Percentiles rank a stretch among this genome's conserved stretches.
phyloP scores from a whole-genome alignment of 2,888 invertebrate species.

The Uloborus plumipes region DNA sequence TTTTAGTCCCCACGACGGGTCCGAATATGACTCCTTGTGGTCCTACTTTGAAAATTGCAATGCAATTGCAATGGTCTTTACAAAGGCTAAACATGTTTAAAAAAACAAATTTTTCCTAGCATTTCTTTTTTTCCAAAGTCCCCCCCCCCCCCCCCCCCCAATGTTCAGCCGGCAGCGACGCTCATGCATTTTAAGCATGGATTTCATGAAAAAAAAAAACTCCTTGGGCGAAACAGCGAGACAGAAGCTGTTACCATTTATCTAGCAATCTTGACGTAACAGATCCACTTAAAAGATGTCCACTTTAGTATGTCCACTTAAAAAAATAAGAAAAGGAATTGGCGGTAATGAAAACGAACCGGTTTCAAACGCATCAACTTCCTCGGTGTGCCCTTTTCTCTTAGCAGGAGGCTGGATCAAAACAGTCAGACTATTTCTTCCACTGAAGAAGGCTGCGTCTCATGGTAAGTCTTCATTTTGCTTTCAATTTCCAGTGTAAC shows the following conservation, averaged over 20 bases:
- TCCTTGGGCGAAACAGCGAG: slow-evolving; percentile 31
- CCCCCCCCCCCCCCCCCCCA: too few species aligned
- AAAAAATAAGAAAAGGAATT: slow-evolving; percentile 32
- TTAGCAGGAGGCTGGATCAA: slow-evolving; percentile 15
- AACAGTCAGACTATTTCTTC: slow-evolving; percentile 26
- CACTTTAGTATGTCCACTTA: neutral
- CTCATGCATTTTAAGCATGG: too few species aligned
- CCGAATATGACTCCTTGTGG: too few species aligned
- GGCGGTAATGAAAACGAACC: slow-evolving; percentile 59
- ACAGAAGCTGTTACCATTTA: slow-evolving; percentile 16
- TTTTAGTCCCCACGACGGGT: too few species aligned
- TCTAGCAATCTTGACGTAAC: slow-evolving; percentile 44
- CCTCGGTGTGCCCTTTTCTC: neutral
- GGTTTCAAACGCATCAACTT: slow-evolving; percentile 27
- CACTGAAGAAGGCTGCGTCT: neutral
- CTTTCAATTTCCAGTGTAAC: neutral
- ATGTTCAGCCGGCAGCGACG: too few species aligned
- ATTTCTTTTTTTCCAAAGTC: too few species aligned
- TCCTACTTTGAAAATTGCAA: too few species aligned
- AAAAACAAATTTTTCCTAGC: too few species aligned
- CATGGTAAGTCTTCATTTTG: neutral
- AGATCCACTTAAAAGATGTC: neutral
- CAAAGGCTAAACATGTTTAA: too few species aligned
- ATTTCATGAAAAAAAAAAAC: too few species aligned
- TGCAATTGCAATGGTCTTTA: too few species aligned